Conservation (phyloP, 2,113 vertebrate genomes). For the Urocolius indicus region DNA sequence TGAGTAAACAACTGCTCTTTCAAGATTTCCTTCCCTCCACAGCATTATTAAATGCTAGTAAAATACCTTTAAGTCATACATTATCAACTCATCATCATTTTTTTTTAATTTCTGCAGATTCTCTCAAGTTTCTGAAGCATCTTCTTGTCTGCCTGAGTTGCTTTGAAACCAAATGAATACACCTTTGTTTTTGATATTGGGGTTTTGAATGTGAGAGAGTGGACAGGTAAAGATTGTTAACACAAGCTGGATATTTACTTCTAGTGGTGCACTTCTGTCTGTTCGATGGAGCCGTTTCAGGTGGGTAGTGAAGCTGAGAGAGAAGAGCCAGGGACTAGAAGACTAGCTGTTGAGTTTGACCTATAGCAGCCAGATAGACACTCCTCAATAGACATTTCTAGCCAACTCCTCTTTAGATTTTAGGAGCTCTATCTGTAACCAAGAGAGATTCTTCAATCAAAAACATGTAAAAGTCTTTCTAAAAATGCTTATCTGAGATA, state of each 20-base stretch:
- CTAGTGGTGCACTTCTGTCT: neutral
- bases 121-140: conserved; percentile 43
- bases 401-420: neutral
- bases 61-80: neutral
- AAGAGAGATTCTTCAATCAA: neutral
- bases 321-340: neutral
- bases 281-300: accelerated
- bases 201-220: conserved; percentile 32
- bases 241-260: neutral
- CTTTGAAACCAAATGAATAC: conserved; percentile 40
- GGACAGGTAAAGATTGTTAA: neutral
- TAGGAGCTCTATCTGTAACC: neutral
- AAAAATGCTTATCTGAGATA: neutral
- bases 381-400: neutral
- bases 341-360: neutral
- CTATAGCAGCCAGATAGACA: neutral
- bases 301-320: neutral
- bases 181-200: neutral
- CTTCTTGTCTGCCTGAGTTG: neutral
- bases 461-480: neutral
- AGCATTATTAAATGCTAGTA: neutral
- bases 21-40: neutral
- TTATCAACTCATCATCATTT: conserved; percentile 1
- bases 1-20: conserved; percentile 31
- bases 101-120: conserved; percentile 33